Base-by-base conservation (phyloP, 2,888 invertebrate genomes). In the Macrophya alboannulata region DNA sequence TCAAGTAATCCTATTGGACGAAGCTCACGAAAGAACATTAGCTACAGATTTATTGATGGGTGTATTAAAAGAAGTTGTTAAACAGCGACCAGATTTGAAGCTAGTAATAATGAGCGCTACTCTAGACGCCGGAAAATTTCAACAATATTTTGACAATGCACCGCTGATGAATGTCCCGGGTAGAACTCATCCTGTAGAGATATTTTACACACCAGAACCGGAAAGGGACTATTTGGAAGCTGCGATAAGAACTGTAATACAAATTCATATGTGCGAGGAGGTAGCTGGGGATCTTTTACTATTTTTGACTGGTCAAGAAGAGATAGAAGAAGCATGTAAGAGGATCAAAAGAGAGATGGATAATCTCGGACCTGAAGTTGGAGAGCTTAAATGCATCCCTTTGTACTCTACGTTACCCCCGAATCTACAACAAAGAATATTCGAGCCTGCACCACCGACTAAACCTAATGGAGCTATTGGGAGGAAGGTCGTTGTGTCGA, bases 31-130 rank as follows among this genome's bases (percentile, higher is more conserved):
- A 94, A 96, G 99, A 90, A 99, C 99, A 0, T 94, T 99, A 65
- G 99, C 99, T 0, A 99, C 99, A 0, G 99, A 99, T 93, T 99
- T 99, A 85, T 95, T 99, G 0, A 99, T 99, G 99, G 99, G 99
- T 62, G 98, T 99, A 0, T 94, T 99, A 0, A 99, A 99, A 93
- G 99, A 99, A 94, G 99, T 99, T 0, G 98, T 98, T 10, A 98
- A 97, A 88, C 99, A 99, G 90, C 95, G 99, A 40, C 94, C 95
- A 0, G 99, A 99, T 93, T 95, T 99, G 85, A 99, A 99, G 94
- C 95, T 99, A 85, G 98, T 99, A 87, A 98, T 99, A 91, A 99
- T 99, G 99, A 99, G 99, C 87, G 99, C 99, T 0, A 99, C 99
- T 0, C 94, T 99, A 48, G 99, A 99, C 94, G 99, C 99, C 76